phyloP scores from a whole-genome alignment of 1,140 invertebrate genomes.

The Hermetia illucens region DNA sequence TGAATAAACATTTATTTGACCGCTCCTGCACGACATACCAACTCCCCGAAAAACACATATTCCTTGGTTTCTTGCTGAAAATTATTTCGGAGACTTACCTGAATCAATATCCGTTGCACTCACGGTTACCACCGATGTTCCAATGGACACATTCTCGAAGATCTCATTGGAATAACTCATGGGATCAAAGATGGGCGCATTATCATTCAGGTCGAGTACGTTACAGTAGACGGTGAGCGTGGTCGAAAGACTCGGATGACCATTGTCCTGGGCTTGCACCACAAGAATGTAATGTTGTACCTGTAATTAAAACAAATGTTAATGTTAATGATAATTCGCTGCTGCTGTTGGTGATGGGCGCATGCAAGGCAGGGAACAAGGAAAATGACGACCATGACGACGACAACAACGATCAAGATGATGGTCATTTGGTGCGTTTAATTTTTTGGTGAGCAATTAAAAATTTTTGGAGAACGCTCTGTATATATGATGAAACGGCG shows the following conservation, averaged over 20 bases:
- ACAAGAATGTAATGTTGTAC: conserved; percentile 88
- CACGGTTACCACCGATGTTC: conserved; percentile 64
- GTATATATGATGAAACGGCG: neutral
- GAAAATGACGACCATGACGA: neutral
- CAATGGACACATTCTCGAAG: conserved; percentile 70
- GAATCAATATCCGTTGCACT: conserved; percentile 84
- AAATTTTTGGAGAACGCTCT: neutral
- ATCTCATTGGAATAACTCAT: conserved; percentile 80
- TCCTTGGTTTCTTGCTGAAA: too few relatives aligned
- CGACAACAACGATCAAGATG: too few relatives aligned
- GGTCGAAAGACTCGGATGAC: conserved; percentile 74
- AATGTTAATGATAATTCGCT: neutral
- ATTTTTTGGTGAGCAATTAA: neutral
- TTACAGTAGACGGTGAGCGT: conserved; percentile 87
- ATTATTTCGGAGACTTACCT: too few relatives aligned
- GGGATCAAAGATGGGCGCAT: conserved; percentile 80
- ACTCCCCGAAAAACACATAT: too few relatives aligned
- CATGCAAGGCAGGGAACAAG: too few relatives aligned
- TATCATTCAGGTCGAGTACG: conserved; percentile 89
- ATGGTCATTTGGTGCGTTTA: neutral
- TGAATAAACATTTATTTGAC: too few relatives aligned
- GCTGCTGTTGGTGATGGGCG: neutral
- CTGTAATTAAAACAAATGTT: conserved; percentile 36
- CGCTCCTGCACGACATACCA: too few relatives aligned
- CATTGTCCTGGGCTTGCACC: conserved; percentile 80